Evolutionary conservation across 1,140 invertebrate genomes (phyloP).

Genomic region (Drosophila lini): DNA sequence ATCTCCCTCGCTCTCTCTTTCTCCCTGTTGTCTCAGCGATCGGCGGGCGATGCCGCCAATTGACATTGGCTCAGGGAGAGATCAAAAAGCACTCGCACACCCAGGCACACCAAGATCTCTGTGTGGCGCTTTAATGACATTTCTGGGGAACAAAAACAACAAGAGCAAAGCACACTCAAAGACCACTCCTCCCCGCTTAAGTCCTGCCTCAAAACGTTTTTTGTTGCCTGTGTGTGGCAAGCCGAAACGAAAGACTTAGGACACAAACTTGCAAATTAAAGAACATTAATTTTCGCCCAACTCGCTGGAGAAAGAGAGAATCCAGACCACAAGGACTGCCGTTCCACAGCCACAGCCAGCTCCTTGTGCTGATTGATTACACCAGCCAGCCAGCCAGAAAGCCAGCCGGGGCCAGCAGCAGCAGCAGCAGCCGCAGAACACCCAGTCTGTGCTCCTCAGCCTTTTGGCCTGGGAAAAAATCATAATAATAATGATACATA

Average conservation of each 20-base stretch:
- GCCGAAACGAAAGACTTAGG: conserved; percentile 76
- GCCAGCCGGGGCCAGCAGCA: conserved; percentile 1
- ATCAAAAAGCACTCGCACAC: conserved; percentile 62
- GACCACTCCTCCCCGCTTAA: background rate
- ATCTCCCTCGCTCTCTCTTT: conserved; percentile 47
- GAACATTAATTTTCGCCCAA: conserved; percentile 78
- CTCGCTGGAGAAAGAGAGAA: background rate
- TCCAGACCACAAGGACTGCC: conserved; percentile 26
- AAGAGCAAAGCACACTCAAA: conserved; percentile 14
- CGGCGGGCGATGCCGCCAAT: conserved; percentile 65
- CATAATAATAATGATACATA: conserved; percentile 82
- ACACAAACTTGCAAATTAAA: conserved; percentile 83
- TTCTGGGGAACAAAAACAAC: conserved; percentile 66
- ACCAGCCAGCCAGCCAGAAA: conserved; percentile 23
- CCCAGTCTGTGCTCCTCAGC: conserved; percentile 3
- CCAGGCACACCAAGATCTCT: conserved; percentile 46
- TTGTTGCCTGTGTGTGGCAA: conserved; percentile 66
- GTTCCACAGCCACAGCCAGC: conserved; percentile 20
- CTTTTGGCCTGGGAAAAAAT: conserved; percentile 59
- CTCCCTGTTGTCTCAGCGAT: conserved; percentile 30
- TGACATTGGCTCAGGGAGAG: conserved; percentile 64
- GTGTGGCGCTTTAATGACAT: conserved; percentile 78
- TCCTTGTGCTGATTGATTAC: conserved; percentile 72
- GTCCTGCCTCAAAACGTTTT: conserved; percentile 7
- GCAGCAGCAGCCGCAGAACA: conserved; percentile 1